Evolutionary conservation across 2,888 invertebrate species (phyloP).

Genomic region (Abrostola tripartita): DNA sequence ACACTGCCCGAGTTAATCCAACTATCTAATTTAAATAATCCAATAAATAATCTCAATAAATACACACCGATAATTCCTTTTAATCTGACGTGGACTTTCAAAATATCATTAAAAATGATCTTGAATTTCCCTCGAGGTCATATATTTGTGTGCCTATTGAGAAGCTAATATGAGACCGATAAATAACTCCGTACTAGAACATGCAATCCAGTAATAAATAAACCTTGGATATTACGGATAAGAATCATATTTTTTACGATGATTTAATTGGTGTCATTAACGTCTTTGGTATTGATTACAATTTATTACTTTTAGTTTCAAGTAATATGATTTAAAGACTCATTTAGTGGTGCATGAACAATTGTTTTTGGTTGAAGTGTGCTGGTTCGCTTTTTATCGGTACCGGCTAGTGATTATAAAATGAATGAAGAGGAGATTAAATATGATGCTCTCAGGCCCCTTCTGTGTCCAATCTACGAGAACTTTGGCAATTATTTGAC

Average conservation of each 20-base stretch:
- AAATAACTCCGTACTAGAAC: constrained; percentile 62
- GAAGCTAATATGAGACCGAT: constrained; percentile 61
- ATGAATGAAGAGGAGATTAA: no score
- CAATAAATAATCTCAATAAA: constrained; percentile 59
- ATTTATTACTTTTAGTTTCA: constrained; percentile 69
- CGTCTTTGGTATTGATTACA: constrained; percentile 74
- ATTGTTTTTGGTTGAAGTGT: constrained; percentile 19
- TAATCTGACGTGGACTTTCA: constrained; percentile 67
- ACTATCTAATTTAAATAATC: constrained; percentile 52
- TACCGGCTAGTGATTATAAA: constrained; percentile 11
- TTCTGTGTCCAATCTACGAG: no score
- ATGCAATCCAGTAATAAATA: constrained; percentile 72
- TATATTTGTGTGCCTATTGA: constrained; percentile 62
- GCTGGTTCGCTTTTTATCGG: constrained; percentile 8
- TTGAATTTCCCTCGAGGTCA: constrained; percentile 56
- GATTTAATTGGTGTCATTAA: constrained; percentile 81
- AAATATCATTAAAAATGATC: constrained; percentile 69
- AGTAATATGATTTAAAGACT: constrained; percentile 52
- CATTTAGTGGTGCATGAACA: constrained; percentile 27
- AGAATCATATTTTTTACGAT: constrained; percentile 71
- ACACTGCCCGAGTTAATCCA: constrained; percentile 40
- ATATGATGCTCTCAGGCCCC: constrained; percentile 20
- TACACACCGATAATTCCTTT: constrained; percentile 61
- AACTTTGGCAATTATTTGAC: background rate
- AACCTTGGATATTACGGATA: constrained; percentile 65